Percentiles rank a stretch among this genome's conserved stretches.
phyloP scores from a whole-genome alignment of 2,113 vertebrate genomes.

The Mungos mungo region DNA sequence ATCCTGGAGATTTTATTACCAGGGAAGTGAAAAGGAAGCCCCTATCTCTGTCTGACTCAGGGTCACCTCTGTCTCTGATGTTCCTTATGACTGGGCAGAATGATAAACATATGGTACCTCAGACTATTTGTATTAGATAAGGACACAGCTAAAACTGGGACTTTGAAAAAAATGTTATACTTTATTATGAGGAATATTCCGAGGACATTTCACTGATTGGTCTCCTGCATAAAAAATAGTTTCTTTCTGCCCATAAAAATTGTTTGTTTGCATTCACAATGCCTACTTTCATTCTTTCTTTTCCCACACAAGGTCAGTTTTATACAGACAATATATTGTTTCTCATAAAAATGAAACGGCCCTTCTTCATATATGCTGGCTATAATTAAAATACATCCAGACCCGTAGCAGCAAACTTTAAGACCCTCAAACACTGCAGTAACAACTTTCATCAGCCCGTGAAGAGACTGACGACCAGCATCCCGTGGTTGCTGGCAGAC shows the following conservation, averaged over 20 bases:
- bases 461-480: constrained; percentile 64
- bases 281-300: constrained; percentile 37
- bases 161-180: background rate
- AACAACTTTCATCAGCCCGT: constrained; percentile 45
- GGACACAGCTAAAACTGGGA: background rate
- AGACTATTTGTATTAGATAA: constrained; percentile 51
- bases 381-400: constrained; percentile 51
- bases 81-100: background rate
- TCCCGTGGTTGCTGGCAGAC: constrained; percentile 44
- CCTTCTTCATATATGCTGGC: background rate
- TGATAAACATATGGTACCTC: constrained; percentile 41
- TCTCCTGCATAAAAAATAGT: background rate
- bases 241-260: background rate
- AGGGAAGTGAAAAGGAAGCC: constrained; percentile 55
- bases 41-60: constrained; percentile 51
- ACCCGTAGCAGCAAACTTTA: constrained; percentile 42
- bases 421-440: constrained; percentile 54
- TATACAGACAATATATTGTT: constrained; percentile 46
- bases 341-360: constrained; percentile 56
- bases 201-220: background rate
- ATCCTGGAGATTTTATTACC: constrained; percentile 66
- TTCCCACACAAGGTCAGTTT: background rate
- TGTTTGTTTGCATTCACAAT: constrained; percentile 29
- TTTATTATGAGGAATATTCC: constrained; percentile 7
- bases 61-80: constrained; percentile 71